Evolutionary conservation across 2,113 vertebrate genomes (phyloP).

Genomic region (Ceyx cyanopectus): DNA sequence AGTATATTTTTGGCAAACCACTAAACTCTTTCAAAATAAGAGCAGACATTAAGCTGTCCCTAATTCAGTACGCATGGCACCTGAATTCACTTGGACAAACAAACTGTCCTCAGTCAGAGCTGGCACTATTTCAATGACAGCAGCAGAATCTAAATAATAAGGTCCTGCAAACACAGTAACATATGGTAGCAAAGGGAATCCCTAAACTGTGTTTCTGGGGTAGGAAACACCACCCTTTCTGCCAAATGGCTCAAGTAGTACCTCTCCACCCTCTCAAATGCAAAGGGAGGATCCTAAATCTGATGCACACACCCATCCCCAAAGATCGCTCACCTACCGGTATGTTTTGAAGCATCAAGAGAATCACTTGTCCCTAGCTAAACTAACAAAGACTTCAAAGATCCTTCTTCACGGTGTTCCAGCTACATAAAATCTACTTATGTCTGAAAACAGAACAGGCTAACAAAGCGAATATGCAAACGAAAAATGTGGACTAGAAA

Average conservation of each 20-base stretch:
- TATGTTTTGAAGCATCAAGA: not conserved
- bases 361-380: not conserved
- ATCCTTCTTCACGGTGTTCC: not conserved
- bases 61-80: not conserved
- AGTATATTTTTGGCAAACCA: not conserved
- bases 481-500: not conserved
- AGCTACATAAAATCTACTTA: not conserved
- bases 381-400: not conserved
- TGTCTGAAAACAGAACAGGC: not conserved
- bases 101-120: not conserved
- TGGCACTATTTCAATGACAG: fast-evolving
- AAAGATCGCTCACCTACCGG: not conserved
- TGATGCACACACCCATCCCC: not conserved
- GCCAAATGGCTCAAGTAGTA: not conserved
- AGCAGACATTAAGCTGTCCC: not conserved
- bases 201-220: not conserved
- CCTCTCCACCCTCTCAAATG: not conserved
- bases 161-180: not conserved
- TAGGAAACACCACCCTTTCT: not conserved
- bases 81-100: not conserved
- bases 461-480: not conserved
- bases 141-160: not conserved
- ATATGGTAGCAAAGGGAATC: not conserved
- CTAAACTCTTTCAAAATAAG: not conserved
- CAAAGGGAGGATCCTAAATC: not conserved